Base-by-base conservation (phyloP, 2,888 invertebrate genomes). In the Netelia inedita region DNA sequence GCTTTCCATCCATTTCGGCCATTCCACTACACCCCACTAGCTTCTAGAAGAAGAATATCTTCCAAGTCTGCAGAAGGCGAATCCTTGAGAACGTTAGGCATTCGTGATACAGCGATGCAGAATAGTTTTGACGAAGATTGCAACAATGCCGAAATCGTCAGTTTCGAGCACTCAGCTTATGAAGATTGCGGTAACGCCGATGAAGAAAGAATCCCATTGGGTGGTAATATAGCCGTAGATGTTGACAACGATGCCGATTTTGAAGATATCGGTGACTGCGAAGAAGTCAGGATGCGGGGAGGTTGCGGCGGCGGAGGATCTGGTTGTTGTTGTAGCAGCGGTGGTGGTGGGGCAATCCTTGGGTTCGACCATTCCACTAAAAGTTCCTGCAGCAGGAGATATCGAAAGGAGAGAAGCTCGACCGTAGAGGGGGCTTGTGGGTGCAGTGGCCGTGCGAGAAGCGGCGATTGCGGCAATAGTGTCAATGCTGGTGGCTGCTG, bases 271-370 rank as follows among this genome's bases (percentile, higher is more conserved):
- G 86, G 85, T 21, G 86, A 74, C 9, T 57, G 82, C 10, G 82
- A 88, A 0, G 87, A 89, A 19, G 85, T 83, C 14, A 88, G 92
- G 41, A 87, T 92, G 88, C 88, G 92, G 5, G 92, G 92, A 21
- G 91, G 92, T 21, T 91, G 91, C 86, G 89, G 90, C 23, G 50
- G 76, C 16, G 76, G 85, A 66, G 82, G 83, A 55, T 76, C 82
- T 46, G 75, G 88, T 53, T 65, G 71, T 55, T 43, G 86, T 55
- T 68, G 84, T 35, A 57, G 75, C 46, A 43, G 74, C 61, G 59
- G 65, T 11, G 19, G 78, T 14, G 59, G 35, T 5, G 61, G 57
- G 53, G 19, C 79, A 8, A 65, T 28, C 2, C 16, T 21, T 8
- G 57, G 46, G 21, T 55, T 35, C 19, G 63, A 63, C 14, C 10